Percentiles rank a stretch among this genome's conserved stretches.
phyloP scores from a whole-genome alignment of 2,113 vertebrate genomes.

The Passer montanus region DNA sequence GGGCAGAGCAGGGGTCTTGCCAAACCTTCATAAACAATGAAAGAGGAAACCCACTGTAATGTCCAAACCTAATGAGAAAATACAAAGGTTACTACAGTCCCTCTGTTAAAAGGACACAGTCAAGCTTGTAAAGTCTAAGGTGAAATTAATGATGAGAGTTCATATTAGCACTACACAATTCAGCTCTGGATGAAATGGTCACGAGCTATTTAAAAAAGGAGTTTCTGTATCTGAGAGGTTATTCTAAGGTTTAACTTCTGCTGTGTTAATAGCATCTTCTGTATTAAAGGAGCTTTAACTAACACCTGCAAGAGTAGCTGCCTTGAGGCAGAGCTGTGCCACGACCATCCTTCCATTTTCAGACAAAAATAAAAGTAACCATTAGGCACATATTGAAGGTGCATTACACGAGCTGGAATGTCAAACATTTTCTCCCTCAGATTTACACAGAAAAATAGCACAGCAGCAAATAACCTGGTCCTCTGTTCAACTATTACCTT shows the following conservation, averaged over 20 bases:
- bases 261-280: not conserved
- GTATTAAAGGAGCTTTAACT: not conserved
- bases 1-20: not conserved
- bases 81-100: not conserved
- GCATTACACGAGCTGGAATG: constrained; percentile 61
- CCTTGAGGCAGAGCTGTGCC: constrained; percentile 41
- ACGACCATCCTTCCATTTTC: not conserved
- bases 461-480: constrained; percentile 71
- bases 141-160: not conserved
- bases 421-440: constrained; percentile 58
- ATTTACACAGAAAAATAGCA: constrained; percentile 72
- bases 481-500: constrained; percentile 67
- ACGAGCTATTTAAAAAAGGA: not conserved
- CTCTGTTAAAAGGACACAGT: not conserved
- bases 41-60: not conserved
- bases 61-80: not conserved
- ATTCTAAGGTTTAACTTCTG: not conserved
- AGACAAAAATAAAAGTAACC: constrained; percentile 43
- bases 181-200: not conserved
- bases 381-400: constrained; percentile 66
- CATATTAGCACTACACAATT: not conserved
- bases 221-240: not conserved
- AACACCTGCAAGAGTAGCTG: not conserved
- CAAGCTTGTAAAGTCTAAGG: not conserved
- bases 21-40: not conserved